Evolutionary conservation across 2,888 invertebrate genomes (phyloP), one percentile per base, ranked within the genome.

Genomic region (Drosophila subquinaria): DNA sequence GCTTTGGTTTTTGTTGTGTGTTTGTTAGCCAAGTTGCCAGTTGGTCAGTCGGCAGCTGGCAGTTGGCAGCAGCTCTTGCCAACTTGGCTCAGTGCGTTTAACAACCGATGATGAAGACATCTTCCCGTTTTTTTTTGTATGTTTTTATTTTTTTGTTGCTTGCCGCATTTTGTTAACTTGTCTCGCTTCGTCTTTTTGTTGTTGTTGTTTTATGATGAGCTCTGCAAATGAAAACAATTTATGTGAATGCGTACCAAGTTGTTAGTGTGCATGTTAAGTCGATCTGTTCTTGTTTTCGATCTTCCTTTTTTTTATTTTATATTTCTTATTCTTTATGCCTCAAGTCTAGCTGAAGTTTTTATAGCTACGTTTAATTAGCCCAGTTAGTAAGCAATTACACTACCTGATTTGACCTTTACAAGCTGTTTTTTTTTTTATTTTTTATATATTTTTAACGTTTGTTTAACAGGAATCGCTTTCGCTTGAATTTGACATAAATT

Each of bases 51-150:
- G 62, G 50, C 63, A 69, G 65, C 51, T 70, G 76, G 47, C 65
- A 48, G 74, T 64, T 65, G 73, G 83, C 76, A 73, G 81, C 72
- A 47, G 65, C 53, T 76, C 56, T 80, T 75, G 70, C 85, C 86
- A 89, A 89, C 80, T 86, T 89, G 76, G 89, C 73, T 66, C 78
- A 80, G 70, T 81, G 73, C 77, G 74, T 69, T 81, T 72, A 76
- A 72, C 81, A 65, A 43, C 70, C 75, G 69, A 73, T 82, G 88
- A 89, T 89, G 88, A 89, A 89, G 88, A 89, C 88, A 89, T 89
- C 89, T 89, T 87, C 76, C 72, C 72, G 84, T 82, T 55, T 35
- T n/a, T 65, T 48, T 50, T 68, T 27, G 69, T 59, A 10, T 51
- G 13, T 13, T 35, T 59, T 23, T 47, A 1, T 17, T 33, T 20